Evolutionary conservation across 1,140 invertebrate species (phyloP).

Genomic region (Galleria mellonella): DNA sequence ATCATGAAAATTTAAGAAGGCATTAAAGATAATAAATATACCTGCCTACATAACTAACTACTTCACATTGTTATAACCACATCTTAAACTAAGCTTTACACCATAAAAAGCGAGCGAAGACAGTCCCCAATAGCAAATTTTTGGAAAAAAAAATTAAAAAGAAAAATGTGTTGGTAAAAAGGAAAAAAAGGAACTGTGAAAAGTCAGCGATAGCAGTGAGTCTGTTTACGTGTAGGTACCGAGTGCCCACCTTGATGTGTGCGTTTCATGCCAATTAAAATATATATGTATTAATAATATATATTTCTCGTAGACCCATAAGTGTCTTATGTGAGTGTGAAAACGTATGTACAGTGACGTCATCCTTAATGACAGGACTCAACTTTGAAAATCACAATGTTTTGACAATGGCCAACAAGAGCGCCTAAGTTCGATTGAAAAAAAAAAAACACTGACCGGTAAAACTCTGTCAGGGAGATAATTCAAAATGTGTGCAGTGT

Average conservation of each 20-base stretch:
- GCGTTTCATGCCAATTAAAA: constrained; percentile 6
- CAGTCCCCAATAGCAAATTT: too few relatives aligned
- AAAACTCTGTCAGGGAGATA: too few relatives aligned
- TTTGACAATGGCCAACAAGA: too few relatives aligned
- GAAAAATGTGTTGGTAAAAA: constrained; percentile 3
- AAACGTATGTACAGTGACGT: background rate
- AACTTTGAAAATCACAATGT: too few relatives aligned
- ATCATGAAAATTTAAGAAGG: background rate
- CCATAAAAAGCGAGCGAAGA: constrained; percentile 1
- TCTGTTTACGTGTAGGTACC: background rate
- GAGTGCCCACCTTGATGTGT: background rate
- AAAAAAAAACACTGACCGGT: too few relatives aligned
- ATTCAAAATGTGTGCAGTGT: constrained; percentile 59
- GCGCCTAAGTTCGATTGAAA: too few relatives aligned
- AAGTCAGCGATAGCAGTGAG: constrained; percentile 4
- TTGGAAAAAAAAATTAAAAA: background rate
- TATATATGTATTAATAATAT: too few relatives aligned
- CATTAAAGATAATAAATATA: background rate
- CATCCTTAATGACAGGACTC: too few relatives aligned
- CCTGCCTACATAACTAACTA: constrained; percentile 2
- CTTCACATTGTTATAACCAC: constrained; percentile 1
- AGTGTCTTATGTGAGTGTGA: constrained; percentile 7
- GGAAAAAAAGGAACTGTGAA: background rate
- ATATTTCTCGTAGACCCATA: constrained; percentile 7
- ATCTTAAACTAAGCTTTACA: background rate